phyloP scores from a whole-genome alignment of 2,888 invertebrate species.

The Brassicogethes aeneus region DNA sequence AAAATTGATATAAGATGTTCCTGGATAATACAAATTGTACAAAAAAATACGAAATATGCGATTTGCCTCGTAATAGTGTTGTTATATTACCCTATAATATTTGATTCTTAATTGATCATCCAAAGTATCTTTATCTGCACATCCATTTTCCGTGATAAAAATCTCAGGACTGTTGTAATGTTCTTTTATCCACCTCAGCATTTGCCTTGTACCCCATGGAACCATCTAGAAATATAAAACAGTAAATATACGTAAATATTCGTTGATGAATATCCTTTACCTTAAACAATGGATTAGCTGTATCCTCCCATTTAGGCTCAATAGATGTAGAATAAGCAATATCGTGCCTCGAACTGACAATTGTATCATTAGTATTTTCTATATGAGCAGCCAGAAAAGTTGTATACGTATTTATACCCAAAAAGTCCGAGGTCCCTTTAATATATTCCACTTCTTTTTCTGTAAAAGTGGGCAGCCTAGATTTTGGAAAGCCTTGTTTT shows the following conservation, averaged over 20 bases:
- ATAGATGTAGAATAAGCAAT: background rate
- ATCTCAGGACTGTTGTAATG: slow-evolving; percentile 50
- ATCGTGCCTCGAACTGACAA: background rate
- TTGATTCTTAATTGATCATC: slow-evolving; percentile 48
- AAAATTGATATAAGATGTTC: slow-evolving; percentile 17
- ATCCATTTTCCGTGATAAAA: slow-evolving; percentile 53
- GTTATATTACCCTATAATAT: slow-evolving; percentile 40
- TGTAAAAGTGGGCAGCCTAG: background rate
- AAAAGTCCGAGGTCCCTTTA: background rate
- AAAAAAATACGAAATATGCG: too few relatives aligned
- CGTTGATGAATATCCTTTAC: background rate
- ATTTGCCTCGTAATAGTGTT: background rate
- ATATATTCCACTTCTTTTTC: background rate
- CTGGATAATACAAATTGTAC: slow-evolving; percentile 14
- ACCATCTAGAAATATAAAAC: slow-evolving; percentile 40
- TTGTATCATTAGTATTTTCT: background rate
- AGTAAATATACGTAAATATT: background rate
- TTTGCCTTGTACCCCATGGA: slow-evolving; percentile 51
- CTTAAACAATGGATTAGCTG: background rate
- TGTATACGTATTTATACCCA: background rate
- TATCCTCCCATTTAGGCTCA: background rate
- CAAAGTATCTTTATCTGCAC: slow-evolving; percentile 44
- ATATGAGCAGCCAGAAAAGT: background rate
- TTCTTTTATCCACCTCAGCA: slow-evolving; percentile 50
- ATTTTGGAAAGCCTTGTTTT: background rate